phyloP scores from a whole-genome alignment of 2,797 vertebrate genomes.

The Anabas testudineus region DNA sequence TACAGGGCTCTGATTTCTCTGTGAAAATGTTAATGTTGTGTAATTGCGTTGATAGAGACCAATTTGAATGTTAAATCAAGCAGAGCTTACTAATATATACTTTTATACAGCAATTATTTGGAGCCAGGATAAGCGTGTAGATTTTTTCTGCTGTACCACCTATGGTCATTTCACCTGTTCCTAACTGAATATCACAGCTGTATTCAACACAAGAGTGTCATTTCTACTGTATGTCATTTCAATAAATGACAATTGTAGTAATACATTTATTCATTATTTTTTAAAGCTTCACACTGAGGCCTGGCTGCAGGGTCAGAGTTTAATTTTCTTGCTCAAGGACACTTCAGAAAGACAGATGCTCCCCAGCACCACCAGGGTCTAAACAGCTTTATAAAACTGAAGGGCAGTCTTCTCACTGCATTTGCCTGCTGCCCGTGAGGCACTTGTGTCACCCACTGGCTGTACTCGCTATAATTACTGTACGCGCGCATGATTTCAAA shows the following conservation, averaged over 20 bases:
- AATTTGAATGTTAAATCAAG: slow-evolving; percentile 33
- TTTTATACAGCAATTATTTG: slow-evolving; percentile 14
- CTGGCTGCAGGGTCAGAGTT: slow-evolving; percentile 18
- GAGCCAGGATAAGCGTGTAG: slow-evolving; percentile 8
- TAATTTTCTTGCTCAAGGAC: slow-evolving; percentile 52
- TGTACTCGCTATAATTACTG: slow-evolving; percentile 39
- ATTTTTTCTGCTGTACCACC: slow-evolving; percentile 20
- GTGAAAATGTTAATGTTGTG: slow-evolving; percentile 25
- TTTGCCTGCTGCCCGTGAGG: slow-evolving; percentile 38
- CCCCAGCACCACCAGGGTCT: slow-evolving; percentile 27
- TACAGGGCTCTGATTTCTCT: background rate
- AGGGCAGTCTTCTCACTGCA: slow-evolving; percentile 27
- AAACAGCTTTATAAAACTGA: slow-evolving; percentile 28
- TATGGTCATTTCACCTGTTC: slow-evolving; percentile 12
- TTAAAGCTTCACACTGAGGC: slow-evolving; percentile 7
- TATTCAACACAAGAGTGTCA: slow-evolving; percentile 6
- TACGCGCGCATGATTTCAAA: slow-evolving; percentile 16
- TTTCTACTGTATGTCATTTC: background rate
- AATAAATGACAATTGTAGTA: slow-evolving; percentile 6
- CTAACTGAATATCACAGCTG: slow-evolving; percentile 20
- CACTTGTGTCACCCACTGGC: slow-evolving; percentile 47
- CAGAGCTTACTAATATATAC: slow-evolving; percentile 7
- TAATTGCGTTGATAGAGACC: slow-evolving; percentile 15
- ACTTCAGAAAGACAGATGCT: slow-evolving; percentile 42
- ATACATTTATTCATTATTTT: slow-evolving; percentile 32